phyloP scores from a whole-genome alignment of 2,113 vertebrate genomes.

The Ptyas mucosa region DNA sequence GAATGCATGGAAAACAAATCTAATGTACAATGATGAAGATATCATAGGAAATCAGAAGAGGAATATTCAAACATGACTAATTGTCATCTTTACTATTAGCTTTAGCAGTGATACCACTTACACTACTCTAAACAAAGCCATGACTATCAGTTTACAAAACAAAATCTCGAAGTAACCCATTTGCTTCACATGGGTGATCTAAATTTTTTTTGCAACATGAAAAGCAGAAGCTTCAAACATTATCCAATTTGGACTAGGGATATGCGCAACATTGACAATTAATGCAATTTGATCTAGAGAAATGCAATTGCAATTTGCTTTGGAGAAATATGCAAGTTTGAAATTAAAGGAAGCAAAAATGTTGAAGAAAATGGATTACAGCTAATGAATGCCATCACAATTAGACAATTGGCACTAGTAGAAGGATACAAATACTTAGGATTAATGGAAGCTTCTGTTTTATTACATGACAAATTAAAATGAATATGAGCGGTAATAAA shows the following conservation, averaged over 20 bases:
- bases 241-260: not conserved
- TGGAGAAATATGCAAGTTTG: not conserved
- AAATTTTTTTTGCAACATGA: not conserved
- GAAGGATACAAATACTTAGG: not conserved
- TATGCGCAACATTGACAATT: not conserved
- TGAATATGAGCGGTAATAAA: not conserved
- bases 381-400: not conserved
- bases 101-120: not conserved
- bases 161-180: not conserved
- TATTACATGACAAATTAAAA: not conserved
- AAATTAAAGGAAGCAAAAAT: not conserved
- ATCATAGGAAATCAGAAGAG: not conserved
- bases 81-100: not conserved
- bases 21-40: not conserved
- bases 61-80: not conserved
- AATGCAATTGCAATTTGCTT: not conserved
- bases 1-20: not conserved
- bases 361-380: not conserved
- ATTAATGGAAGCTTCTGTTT: not conserved
- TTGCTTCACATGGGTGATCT: not conserved
- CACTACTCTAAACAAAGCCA: not conserved
- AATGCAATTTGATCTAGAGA: not conserved
- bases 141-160: not conserved
- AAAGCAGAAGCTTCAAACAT: not conserved
- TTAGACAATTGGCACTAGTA: not conserved